A percentile compares a stretch with the other conserved stretches of the same genome.
These are phyloP conservation scores for Champsocephalus esox DNA, from an alignment of 2,797 vertebrate genomes.

Conservation along the genomic window DNA sequence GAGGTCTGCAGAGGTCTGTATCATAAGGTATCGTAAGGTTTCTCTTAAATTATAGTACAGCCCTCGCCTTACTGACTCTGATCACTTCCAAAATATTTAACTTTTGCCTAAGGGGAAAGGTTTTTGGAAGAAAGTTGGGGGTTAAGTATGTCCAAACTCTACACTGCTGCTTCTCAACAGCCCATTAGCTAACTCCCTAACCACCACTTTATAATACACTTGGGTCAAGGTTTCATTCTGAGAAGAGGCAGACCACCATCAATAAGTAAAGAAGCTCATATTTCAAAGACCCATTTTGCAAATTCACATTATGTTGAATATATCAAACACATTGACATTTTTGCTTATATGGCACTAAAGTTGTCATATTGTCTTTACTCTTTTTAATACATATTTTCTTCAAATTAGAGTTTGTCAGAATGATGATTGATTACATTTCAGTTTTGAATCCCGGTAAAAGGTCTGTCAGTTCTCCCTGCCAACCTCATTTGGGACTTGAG, in stretches of 20 bases:
- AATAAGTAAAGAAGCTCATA: slow-evolving; percentile 3
- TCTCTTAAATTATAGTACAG: neutral
- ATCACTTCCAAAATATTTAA: slow-evolving; percentile 4
- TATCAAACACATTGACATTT: slow-evolving; percentile 43
- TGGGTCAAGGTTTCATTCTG: slow-evolving; percentile 37
- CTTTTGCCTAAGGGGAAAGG: neutral
- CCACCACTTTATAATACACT: slow-evolving; percentile 38
- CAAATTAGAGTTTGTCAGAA: slow-evolving; percentile 50
- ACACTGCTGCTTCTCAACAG: slow-evolving; percentile 22
- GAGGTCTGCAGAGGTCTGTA: neutral
- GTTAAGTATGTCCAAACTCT: slow-evolving; percentile 28
- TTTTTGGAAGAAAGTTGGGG: neutral
- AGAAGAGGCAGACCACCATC: slow-evolving; percentile 10
- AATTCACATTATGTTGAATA: slow-evolving; percentile 47
- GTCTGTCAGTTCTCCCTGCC: slow-evolving; percentile 39
- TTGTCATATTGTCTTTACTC: slow-evolving; percentile 8
- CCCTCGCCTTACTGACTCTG: neutral
- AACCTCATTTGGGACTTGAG: slow-evolving; percentile 56
- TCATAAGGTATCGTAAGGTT: neutral
- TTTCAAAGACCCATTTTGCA: slow-evolving; percentile 30
- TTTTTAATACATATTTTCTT: slow-evolving; percentile 29
- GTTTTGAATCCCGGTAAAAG: slow-evolving; percentile 37
- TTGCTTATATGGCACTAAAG: slow-evolving; percentile 49
- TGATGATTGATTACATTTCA: slow-evolving; percentile 47
- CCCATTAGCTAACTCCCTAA: slow-evolving; percentile 38